These are phyloP conservation scores for Dicaeum eximium DNA, from an alignment of 2,113 vertebrate genomes.

Conservation along the genomic window DNA sequence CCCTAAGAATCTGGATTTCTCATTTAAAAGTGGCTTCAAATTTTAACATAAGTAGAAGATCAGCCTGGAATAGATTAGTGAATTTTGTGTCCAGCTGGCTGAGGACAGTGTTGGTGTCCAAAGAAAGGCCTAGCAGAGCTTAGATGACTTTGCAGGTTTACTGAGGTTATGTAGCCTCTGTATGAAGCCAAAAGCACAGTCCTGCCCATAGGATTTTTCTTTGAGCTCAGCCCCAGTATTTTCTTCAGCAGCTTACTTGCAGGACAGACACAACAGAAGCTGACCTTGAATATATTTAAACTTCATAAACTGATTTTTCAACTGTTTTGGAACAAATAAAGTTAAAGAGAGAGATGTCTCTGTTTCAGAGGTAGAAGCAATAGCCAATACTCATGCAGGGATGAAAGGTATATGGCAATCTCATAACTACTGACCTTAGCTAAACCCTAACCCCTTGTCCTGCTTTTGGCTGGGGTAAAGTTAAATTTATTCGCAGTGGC, in stretches of 20 bases:
- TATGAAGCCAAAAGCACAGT: neutral
- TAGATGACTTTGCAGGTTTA: neutral
- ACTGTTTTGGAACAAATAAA: neutral
- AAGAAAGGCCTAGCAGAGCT: neutral
- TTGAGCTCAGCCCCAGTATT: neutral
- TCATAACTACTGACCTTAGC: neutral
- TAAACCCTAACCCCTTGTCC: neutral
- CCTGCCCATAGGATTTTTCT: neutral
- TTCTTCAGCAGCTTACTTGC: neutral
- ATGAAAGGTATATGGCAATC: neutral
- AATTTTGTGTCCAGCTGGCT: neutral
- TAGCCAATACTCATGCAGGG: neutral
- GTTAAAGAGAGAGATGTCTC: neutral
- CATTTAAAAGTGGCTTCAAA: neutral
- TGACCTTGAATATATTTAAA: neutral
- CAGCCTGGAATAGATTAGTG: neutral
- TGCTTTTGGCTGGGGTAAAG: neutral
- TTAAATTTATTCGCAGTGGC: neutral
- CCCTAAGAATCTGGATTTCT: neutral
- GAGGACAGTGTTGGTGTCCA: neutral
- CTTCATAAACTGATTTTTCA: neutral
- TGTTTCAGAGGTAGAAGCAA: neutral
- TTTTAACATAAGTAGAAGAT: neutral
- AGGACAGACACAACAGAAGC: neutral
- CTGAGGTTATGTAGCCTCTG: neutral